Percentiles rank a stretch among this genome's conserved stretches.
Conservation (phyloP, 2,797 vertebrate genomes). For the Cygnus olor region DNA sequence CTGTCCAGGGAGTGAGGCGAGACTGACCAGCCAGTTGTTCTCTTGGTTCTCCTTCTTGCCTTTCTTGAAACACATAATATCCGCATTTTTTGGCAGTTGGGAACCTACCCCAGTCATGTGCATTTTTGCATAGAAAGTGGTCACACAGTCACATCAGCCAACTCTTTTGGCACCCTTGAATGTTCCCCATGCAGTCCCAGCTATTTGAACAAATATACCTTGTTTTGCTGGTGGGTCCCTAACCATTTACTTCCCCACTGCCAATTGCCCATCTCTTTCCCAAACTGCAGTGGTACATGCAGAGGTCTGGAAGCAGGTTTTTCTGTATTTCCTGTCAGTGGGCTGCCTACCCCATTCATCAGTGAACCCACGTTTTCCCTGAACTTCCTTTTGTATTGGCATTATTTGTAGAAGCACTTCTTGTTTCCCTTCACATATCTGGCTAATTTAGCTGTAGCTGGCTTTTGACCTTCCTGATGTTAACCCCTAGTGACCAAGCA, state of each 20-base stretch:
- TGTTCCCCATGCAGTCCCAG: neutral
- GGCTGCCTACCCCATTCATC: neutral
- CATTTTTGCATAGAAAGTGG: neutral
- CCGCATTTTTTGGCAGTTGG: neutral
- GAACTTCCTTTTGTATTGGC: constrained; percentile 30
- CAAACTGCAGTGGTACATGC: neutral
- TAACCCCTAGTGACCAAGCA: neutral
- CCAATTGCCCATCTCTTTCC: neutral
- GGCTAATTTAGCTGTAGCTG: constrained; percentile 2
- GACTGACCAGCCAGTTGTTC: neutral
- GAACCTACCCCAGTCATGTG: fast-evolving
- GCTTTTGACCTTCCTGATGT: constrained; percentile 38
- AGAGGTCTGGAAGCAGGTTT: neutral
- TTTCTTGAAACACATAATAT: neutral
- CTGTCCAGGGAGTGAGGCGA: neutral
- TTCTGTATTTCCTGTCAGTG: neutral
- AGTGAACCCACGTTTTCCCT: neutral
- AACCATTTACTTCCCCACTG: neutral
- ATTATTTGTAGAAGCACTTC: neutral
- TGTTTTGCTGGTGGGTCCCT: neutral
- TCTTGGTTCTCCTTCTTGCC: neutral
- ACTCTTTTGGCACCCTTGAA: neutral
- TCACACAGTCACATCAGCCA: neutral
- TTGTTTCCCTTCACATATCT: constrained; percentile 17
- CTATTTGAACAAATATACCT: neutral